Evolutionary conservation across 2,113 vertebrate species (phyloP).

Genomic region (Galemys pyrenaicus): DNA sequence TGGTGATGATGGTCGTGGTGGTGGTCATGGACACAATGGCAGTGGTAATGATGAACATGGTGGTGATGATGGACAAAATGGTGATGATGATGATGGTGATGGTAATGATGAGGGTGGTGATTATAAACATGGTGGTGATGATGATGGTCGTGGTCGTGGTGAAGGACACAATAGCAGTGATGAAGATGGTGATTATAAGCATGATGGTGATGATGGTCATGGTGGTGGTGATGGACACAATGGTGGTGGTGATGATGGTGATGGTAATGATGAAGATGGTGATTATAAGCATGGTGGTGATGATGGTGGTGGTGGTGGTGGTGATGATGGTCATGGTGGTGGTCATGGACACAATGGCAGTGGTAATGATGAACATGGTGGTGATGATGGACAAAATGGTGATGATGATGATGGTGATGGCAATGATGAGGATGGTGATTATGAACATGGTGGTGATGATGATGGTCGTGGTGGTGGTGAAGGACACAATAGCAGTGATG

Average conservation of each 20-base stretch:
- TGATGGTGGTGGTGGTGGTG: neutral
- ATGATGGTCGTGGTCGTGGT: neutral
- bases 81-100: no score
- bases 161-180: neutral
- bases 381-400: no score
- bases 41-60: rapidly evolving
- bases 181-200: no score
- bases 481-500: no score
- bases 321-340: neutral
- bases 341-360: neutral
- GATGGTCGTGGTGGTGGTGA: neutral
- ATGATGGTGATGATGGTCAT: rapidly evolving
- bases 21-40: neutral
- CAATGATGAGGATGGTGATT: neutral
- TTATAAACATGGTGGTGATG: neutral
- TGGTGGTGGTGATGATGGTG: neutral
- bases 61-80: no score
- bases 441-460: no score
- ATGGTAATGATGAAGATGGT: no score
- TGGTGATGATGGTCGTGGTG: neutral
- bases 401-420: no score
- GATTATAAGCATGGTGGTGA: neutral
- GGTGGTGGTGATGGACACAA: no score
- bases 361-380: rapidly evolving
- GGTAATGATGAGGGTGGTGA: neutral